These are phyloP conservation scores for Drosophila cognata DNA, from an alignment of 2,888 invertebrate species.

Conservation along the genomic window DNA sequence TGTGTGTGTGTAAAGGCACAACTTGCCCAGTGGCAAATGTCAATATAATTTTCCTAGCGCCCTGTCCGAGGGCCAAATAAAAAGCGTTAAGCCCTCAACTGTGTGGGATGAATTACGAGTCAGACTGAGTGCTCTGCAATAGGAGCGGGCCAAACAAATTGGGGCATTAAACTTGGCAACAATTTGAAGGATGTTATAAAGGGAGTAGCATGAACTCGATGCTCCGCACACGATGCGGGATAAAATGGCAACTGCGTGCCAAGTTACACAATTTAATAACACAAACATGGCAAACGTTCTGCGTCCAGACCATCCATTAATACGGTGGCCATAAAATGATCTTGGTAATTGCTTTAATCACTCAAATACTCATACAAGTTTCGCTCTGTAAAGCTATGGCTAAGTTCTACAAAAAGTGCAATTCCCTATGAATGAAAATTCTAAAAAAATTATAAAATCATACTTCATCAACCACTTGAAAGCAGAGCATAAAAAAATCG, in stretches of 20 bases:
- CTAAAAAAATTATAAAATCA: neutral
- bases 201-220: neutral
- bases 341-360: constrained; percentile 57
- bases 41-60: constrained; percentile 17
- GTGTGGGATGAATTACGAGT: neutral
- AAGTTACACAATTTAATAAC: constrained; percentile 10
- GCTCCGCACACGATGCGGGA: constrained; percentile 4
- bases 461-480: neutral
- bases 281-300: constrained; percentile 3
- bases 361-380: constrained; percentile 42
- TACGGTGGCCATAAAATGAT: constrained; percentile 19
- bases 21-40: constrained; percentile 20
- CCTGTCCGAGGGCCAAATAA: constrained; percentile 11
- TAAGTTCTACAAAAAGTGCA: neutral
- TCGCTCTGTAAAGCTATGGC: neutral
- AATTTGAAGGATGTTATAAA: constrained; percentile 20
- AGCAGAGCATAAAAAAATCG: neutral
- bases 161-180: constrained; percentile 30
- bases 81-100: constrained; percentile 3
- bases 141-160: constrained; percentile 26
- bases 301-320: constrained; percentile 6
- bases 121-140: constrained; percentile 3
- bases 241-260: constrained; percentile 6
- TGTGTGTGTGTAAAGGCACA: constrained; percentile 1
- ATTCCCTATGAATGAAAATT: neutral